Conservation (phyloP, 2,797 vertebrate genomes). For the Todus mexicanus region DNA sequence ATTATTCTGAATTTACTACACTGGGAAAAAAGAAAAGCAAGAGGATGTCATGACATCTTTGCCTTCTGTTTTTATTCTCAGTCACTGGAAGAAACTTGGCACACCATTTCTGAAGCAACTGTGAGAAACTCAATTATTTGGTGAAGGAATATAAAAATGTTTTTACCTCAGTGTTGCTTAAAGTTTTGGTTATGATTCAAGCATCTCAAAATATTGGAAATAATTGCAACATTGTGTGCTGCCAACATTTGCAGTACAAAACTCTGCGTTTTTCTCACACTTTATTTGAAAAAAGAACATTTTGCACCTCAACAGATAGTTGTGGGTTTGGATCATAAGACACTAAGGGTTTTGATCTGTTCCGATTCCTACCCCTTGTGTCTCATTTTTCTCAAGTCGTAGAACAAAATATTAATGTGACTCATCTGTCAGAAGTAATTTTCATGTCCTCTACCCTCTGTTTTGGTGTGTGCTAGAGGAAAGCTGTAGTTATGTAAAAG, state of each 20-base stretch:
- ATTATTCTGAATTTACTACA: background rate
- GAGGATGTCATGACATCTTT: background rate
- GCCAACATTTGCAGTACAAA: constrained; percentile 39
- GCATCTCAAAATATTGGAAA: constrained; percentile 21
- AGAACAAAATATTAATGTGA: constrained; percentile 51
- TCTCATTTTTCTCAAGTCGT: constrained; percentile 47
- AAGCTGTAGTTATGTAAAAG: background rate
- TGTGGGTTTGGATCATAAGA: constrained; percentile 47
- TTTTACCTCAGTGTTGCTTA: constrained; percentile 10
- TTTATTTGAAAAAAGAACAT: constrained; percentile 50
- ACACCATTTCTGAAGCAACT: background rate
- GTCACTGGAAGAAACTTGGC: background rate
- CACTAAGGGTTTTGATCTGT: constrained; percentile 9
- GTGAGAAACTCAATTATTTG: background rate
- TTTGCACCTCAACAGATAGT: constrained; percentile 57
- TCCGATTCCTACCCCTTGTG: constrained; percentile 10
- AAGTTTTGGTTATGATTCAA: constrained; percentile 31
- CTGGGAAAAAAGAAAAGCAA: background rate
- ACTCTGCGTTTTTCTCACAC: constrained; percentile 20
- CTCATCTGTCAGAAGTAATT: constrained; percentile 59
- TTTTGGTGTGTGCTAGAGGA: constrained; percentile 4
- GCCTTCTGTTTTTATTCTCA: background rate
- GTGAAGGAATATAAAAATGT: background rate
- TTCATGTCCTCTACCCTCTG: background rate
- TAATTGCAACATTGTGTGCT: constrained; percentile 45